Conservation (phyloP, 1,140 invertebrate genomes). For the Wiebesia pumilae region DNA sequence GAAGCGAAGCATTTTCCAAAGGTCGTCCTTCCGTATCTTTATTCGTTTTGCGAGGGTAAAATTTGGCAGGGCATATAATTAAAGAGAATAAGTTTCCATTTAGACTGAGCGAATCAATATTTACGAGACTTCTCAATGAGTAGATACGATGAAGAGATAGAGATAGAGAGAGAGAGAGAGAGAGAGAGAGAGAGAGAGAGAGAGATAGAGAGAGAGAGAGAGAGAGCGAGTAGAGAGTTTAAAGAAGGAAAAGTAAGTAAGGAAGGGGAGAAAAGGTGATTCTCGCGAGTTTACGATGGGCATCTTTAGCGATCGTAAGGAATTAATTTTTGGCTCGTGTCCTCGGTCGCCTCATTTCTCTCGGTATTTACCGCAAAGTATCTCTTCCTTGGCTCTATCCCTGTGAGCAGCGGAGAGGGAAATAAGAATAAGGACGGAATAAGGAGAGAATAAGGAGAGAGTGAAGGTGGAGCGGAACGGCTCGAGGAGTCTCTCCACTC, state of each 20-base stretch:
- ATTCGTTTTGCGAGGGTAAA: conserved; percentile 22
- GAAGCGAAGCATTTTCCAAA: not conserved
- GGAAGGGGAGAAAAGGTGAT: not conserved
- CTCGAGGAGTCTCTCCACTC: conserved; percentile 32
- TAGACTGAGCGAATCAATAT: conserved; percentile 32
- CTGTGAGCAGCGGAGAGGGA: not conserved
- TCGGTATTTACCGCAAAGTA: conserved; percentile 42
- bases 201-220: not conserved
- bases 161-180: not conserved
- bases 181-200: not conserved
- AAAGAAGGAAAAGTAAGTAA: too few relatives aligned
- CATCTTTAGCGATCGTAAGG: conserved; percentile 44
- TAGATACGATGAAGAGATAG: not conserved
- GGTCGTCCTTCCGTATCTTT: not conserved
- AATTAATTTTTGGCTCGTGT: conserved; percentile 43
- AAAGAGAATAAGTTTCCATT: conserved; percentile 42
- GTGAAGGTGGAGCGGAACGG: not conserved
- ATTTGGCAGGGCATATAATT: conserved; percentile 39
- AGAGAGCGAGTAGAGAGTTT: not conserved
- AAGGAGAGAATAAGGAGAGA: not conserved
- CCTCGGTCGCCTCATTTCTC: conserved; percentile 20
- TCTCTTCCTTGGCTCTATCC: not conserved
- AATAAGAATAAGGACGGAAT: not conserved
- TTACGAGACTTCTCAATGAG: conserved; percentile 19
- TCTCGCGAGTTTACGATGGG: conserved; percentile 23